A percentile compares a stretch with the other conserved stretches of the same genome.
Conservation (phyloP, 2,797 vertebrate species). For the Hozukius guyotensis region DNA sequence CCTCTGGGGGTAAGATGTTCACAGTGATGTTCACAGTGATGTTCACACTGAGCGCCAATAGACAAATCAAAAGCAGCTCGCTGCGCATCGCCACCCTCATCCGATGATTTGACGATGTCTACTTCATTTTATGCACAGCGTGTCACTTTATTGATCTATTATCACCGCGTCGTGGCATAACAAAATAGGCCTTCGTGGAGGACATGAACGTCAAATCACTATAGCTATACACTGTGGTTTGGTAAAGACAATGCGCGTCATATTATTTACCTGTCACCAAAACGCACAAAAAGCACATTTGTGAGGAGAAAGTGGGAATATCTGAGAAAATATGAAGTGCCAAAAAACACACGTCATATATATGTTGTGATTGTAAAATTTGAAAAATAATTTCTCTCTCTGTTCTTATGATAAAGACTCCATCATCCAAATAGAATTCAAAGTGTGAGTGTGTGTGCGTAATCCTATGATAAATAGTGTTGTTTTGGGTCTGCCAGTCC, state of each 20-base stretch:
- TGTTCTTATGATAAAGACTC: background rate
- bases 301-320: background rate
- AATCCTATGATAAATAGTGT: too few relatives aligned
- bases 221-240: background rate
- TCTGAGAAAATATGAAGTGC: background rate
- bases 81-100: slow-evolving; percentile 65
- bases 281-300: background rate
- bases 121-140: slow-evolving; percentile 68
- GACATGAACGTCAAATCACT: slow-evolving; percentile 29
- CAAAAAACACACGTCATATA: background rate
- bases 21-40: slow-evolving; percentile 24
- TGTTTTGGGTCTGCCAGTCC: too few relatives aligned
- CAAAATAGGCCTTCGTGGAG: slow-evolving; percentile 54
- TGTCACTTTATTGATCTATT: slow-evolving; percentile 77
- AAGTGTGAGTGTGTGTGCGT: too few relatives aligned
- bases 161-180: slow-evolving; percentile 49
- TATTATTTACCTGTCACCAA: background rate
- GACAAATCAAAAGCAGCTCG: slow-evolving; percentile 67
- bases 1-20: slow-evolving; percentile 58
- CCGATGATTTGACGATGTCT: slow-evolving; percentile 66
- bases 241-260: background rate
- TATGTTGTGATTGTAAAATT: background rate
- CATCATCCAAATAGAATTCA: background rate
- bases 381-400: background rate
- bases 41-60: slow-evolving; percentile 19